Base-by-base conservation (phyloP, 1,140 invertebrate species). In the Diorhabda sublineata region DNA sequence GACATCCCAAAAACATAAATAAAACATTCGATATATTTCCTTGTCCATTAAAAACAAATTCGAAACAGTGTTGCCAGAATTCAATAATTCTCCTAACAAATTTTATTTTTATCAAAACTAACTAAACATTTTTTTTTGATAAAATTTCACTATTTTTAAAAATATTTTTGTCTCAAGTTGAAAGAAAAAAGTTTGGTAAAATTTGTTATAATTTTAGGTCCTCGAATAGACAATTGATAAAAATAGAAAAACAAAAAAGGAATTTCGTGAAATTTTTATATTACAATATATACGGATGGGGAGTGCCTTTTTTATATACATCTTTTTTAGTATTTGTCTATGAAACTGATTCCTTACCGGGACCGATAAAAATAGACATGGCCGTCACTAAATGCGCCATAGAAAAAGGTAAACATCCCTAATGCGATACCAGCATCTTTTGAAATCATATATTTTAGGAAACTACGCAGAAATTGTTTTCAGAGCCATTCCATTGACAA, bases 241-340 rank as follows among this genome's bases (percentile, higher is more conserved):
- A 41, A 5, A 64, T 58, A 11, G 63, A 68, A 43, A 63, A 75
- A 61, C 66, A 66, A 42, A 73, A 63, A 56, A 67, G 52, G 43
- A 73, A 73, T 44, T 56, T 66, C 4, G 70, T 67, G 44, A 68
- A 67, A 64, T 76, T 76, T 58, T 3, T 74, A 5, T 67, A 57
- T 11, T 76, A 76, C 65, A 66, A 57, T 61, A 43, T 71, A 7
- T 74, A 76, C 61, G 73, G 69, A 3, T 73, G 69, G 65, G 68
- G 68, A 6, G 45, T 74, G 9, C 75, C 75, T 43, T 45, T 66
- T 47, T 5, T 67, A 8, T 58, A 73, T 45, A 71, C 68, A 57
- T 9, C 56, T 44, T 45, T 70, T 5, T 60, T 69, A 11, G 58
- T 68, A 3, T 7, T 70, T 8, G 52, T 69, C 3, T 45, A 70